Base-by-base conservation (phyloP, 2,797 vertebrate species). In the Phoeniculus purpureus region DNA sequence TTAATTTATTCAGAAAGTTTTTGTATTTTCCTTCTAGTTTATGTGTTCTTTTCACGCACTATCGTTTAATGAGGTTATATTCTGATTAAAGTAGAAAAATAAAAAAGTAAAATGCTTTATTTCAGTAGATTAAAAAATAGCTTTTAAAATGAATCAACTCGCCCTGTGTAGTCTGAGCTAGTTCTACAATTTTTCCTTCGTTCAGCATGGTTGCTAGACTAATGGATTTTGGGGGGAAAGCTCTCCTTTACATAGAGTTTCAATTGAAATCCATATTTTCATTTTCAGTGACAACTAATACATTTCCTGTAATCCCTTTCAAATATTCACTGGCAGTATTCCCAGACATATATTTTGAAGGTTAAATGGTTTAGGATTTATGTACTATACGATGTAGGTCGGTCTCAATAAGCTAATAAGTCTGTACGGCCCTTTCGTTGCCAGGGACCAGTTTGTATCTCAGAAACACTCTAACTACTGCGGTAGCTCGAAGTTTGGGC, bases 1-100 rank as follows among this genome's bases (percentile, higher is more conserved):
- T 95, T 97, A 96, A 96, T 97, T 97, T 95, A 93, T 95, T 95
- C 87, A 89, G 92, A 96, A 95, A 92, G 81, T 95, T 93, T 92
- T 96, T 94, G 89, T 93, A 93, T 97, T 94, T 95, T 91, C 89
- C 73, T 93, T 91, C 81, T 71, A 47, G 91, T 90, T 96, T 96
- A 88, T 95, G 60, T 87, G 92, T 95, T 95, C 79, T 93, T 97
- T 96, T 89, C 66, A 23, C 67, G 76, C 89, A 76, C 90, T 96
- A 90, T 86, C 93, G 78, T 96, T 96, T 94, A 96, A 95, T 95
- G 93, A 95, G 94, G 90, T 95, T 94, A 95, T 87, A 34, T 85
- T 94, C 92, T 96, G 93, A 92, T 97, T 96, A 95, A 95, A 94
- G 59, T 60, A 93, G 64, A 78, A 89, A 87, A 94, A 89, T 87